phyloP scores from a whole-genome alignment of 2,888 invertebrate genomes.

The Campoplex nolae region DNA sequence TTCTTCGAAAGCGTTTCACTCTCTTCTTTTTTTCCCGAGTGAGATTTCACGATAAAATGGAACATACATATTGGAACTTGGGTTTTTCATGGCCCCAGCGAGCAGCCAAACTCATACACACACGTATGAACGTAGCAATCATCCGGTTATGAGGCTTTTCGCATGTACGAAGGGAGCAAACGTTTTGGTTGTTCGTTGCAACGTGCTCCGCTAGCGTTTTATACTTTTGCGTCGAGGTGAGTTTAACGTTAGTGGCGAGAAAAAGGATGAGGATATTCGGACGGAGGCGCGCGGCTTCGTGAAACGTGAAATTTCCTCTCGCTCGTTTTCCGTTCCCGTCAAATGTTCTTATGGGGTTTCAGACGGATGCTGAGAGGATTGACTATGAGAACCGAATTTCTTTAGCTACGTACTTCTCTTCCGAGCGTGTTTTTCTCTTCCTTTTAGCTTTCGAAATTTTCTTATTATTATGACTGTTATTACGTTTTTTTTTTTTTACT shows the following conservation, averaged over 20 bases:
- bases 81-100: background rate
- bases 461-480: background rate
- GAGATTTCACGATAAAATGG: constrained; percentile 27
- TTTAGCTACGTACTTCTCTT: constrained; percentile 11
- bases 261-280: constrained; percentile 27
- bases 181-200: constrained; percentile 31
- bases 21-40: background rate
- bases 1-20: constrained; percentile 5
- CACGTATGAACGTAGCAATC: constrained; percentile 42
- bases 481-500: constrained; percentile 22
- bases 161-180: constrained; percentile 5
- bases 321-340: constrained; percentile 34
- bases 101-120: constrained; percentile 14
- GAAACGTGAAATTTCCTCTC: constrained; percentile 19
- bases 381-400: constrained; percentile 7
- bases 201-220: constrained; percentile 40
- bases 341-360: constrained; percentile 30
- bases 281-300: constrained; percentile 29
- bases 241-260: constrained; percentile 35
- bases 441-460: background rate
- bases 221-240: constrained; percentile 31
- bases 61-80: constrained; percentile 6
- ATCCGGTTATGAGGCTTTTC: constrained; percentile 35
- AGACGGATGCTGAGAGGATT: background rate
- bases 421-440: constrained; percentile 19